phyloP scores from a whole-genome alignment of 2,888 invertebrate species.

The Griposia aprilina region DNA sequence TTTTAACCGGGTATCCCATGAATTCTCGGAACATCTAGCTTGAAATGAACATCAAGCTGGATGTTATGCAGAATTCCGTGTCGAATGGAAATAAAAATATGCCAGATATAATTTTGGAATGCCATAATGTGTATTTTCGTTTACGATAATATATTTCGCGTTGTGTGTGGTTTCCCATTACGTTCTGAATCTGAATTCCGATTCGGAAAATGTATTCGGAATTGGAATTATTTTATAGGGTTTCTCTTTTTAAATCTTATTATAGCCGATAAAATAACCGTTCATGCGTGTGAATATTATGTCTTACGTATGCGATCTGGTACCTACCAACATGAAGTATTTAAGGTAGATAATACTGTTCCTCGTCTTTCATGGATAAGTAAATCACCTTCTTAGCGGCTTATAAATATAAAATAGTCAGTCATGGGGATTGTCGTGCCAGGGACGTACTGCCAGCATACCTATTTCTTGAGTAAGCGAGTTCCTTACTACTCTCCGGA shows the following conservation, averaged over 20 bases:
- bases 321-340: background rate
- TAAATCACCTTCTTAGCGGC: no score
- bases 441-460: no score
- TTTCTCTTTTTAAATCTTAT: background rate
- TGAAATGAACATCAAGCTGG: background rate
- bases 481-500: no score
- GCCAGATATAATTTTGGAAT: slow-evolving; percentile 22
- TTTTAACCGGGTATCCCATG: background rate
- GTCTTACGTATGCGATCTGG: background rate
- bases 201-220: background rate
- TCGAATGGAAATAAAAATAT: slow-evolving; percentile 30
- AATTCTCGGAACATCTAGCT: background rate
- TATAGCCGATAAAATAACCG: no score
- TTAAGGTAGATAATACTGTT: no score
- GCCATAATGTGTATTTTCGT: slow-evolving; percentile 35
- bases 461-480: no score
- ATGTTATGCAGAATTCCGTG: slow-evolving; percentile 24
- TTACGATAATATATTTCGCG: slow-evolving; percentile 7
- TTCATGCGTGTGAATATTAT: background rate
- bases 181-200: slow-evolving; percentile 23
- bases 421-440: no score
- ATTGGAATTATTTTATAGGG: background rate
- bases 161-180: slow-evolving; percentile 25
- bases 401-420: no score
- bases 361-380: no score